phyloP scores from a whole-genome alignment of 1,140 invertebrate genomes.

The Aphaenogaster ashmeadi region DNA sequence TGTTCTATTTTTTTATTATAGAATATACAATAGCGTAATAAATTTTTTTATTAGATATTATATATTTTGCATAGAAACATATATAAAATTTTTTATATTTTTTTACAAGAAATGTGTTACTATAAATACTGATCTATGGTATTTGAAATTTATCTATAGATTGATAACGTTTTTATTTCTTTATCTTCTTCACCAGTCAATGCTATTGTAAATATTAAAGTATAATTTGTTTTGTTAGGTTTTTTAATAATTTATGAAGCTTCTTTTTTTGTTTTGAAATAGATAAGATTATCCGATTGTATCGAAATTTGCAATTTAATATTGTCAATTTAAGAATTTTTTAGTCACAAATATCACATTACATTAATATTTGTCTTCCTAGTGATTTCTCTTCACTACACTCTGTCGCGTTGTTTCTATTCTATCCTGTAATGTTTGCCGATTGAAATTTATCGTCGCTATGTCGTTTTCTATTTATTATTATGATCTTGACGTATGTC shows the following conservation, averaged over 20 bases:
- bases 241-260: neutral
- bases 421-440: neutral
- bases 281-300: neutral
- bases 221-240: neutral
- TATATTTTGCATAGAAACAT: neutral
- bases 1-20: neutral
- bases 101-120: neutral
- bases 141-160: neutral
- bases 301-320: neutral
- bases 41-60: neutral
- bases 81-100: neutral
- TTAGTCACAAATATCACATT: neutral
- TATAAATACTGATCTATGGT: neutral
- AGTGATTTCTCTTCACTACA: neutral
- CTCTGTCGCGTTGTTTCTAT: neutral
- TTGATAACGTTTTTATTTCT: neutral
- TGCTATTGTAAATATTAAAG: neutral
- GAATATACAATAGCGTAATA: neutral
- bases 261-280: neutral
- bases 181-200: neutral
- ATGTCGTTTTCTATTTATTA: slow-evolving; percentile 72
- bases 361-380: neutral
- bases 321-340: slow-evolving; percentile 10
- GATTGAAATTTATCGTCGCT: slow-evolving; percentile 23
- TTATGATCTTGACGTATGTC: slow-evolving; percentile 64